Conservation (phyloP, 2,797 vertebrate genomes). For the Carcharodon carcharias region DNA sequence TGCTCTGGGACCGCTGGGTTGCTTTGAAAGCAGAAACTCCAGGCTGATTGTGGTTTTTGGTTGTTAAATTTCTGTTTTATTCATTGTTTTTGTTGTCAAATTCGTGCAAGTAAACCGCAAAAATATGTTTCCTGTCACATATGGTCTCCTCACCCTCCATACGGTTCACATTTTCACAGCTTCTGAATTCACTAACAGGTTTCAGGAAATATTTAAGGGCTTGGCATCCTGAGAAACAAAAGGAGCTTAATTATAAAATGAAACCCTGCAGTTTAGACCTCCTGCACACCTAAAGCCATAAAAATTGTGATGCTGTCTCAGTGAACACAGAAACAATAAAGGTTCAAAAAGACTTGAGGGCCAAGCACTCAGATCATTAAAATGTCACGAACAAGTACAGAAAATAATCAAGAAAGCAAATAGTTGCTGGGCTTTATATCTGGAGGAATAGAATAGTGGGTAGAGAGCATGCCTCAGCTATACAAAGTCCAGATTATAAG, state of each 20-base stretch:
- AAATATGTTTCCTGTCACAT: constrained; percentile 35
- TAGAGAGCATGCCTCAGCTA: background rate
- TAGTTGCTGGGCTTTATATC: background rate
- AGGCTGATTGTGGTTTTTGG: background rate
- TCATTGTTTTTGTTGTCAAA: constrained; percentile 31
- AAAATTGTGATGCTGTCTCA: no score
- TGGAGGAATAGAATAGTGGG: background rate
- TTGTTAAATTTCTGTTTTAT: background rate
- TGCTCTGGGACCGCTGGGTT: background rate
- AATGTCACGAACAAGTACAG: background rate
- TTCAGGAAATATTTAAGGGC: constrained; percentile 33
- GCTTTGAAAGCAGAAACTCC: background rate
- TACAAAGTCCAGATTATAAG: background rate
- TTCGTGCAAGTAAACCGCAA: constrained; percentile 27
- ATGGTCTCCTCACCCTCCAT: constrained; percentile 30
- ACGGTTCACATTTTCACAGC: constrained; percentile 31
- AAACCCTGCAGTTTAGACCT: background rate
- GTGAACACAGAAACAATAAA: background rate
- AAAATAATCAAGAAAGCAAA: background rate
- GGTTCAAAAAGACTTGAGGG: background rate
- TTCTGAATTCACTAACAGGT: constrained; percentile 17
- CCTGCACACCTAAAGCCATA: background rate
- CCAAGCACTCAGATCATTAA: background rate
- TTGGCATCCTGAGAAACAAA: constrained; percentile 24
- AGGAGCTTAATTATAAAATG: background rate